A percentile compares a stretch with the other conserved stretches of the same genome.
Conservation (phyloP, 2,113 vertebrate genomes). For the Tachysurus vachellii region DNA sequence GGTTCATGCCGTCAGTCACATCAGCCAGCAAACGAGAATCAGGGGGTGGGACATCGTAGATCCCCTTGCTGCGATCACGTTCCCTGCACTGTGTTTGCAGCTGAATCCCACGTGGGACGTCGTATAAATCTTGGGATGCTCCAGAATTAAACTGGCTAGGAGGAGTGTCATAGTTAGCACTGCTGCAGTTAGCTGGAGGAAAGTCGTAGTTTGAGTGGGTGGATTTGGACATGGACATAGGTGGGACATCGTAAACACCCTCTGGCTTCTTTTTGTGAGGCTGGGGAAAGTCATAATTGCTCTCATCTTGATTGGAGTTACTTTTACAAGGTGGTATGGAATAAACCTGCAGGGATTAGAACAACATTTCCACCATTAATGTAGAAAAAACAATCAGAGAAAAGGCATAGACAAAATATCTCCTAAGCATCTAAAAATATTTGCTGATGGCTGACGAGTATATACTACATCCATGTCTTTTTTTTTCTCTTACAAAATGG, state of each 20-base stretch:
- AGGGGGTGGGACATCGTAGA: constrained; percentile 85
- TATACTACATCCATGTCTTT: constrained; percentile 8
- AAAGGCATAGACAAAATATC: neutral
- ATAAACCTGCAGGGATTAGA: constrained; percentile 76
- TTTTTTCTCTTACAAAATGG: constrained; percentile 34
- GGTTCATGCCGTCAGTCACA: constrained; percentile 86
- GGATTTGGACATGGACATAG: constrained; percentile 72
- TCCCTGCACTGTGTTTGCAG: constrained; percentile 68
- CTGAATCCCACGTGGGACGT: constrained; percentile 81
- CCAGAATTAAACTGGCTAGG: constrained; percentile 63
- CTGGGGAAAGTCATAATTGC: constrained; percentile 84
- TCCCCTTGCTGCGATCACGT: constrained; percentile 70
- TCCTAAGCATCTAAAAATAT: neutral
- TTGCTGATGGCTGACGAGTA: neutral
- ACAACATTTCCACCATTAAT: neutral
- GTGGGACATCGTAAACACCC: constrained; percentile 90
- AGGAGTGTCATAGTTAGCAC: constrained; percentile 78
- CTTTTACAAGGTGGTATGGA: constrained; percentile 73
- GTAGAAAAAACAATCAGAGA: constrained; percentile 4
- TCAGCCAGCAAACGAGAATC: constrained; percentile 73
- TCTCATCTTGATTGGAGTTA: constrained; percentile 72
- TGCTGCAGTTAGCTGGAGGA: constrained; percentile 62
- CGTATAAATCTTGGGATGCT: constrained; percentile 82
- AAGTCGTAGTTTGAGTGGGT: constrained; percentile 73
- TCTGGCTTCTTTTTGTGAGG: constrained; percentile 75